These are phyloP conservation scores for Ptychoptera albimana DNA, from an alignment of 2,888 invertebrate species.

Conservation along the genomic window DNA sequence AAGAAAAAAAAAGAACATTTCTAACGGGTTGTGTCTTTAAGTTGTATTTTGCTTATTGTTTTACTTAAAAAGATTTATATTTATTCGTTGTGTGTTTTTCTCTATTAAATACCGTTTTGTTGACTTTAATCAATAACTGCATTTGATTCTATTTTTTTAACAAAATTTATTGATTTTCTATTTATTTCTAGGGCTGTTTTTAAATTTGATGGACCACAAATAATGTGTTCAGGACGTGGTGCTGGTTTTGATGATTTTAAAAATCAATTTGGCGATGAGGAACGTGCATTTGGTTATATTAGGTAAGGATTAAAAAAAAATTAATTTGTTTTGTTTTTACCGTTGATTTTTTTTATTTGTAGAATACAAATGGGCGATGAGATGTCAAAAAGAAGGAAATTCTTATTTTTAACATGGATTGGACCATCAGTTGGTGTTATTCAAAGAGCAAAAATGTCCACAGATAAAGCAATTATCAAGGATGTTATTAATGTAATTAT, in stretches of 20 bases:
- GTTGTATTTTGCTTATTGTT: too few species aligned
- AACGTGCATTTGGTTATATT: slow-evolving; percentile 60
- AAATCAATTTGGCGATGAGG: slow-evolving; percentile 51
- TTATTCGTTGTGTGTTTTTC: too few species aligned
- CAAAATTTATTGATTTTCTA: background rate
- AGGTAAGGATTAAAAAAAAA: slow-evolving; percentile 23
- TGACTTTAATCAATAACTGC: too few species aligned
- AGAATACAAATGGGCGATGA: slow-evolving; percentile 65
- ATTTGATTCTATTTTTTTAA: too few species aligned
- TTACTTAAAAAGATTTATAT: too few species aligned
- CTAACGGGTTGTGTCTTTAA: too few species aligned
- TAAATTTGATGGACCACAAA: slow-evolving; percentile 53
- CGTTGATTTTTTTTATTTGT: slow-evolving; percentile 5
- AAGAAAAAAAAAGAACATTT: too few species aligned
- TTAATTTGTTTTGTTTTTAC: background rate
- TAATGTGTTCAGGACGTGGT: slow-evolving; percentile 49
- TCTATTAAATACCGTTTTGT: too few species aligned
- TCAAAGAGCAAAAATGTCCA: slow-evolving; percentile 68
- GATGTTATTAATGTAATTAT: slow-evolving; percentile 51
- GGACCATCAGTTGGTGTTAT: slow-evolving; percentile 58
- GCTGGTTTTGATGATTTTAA: slow-evolving; percentile 53
- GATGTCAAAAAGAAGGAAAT: slow-evolving; percentile 68
- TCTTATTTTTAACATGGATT: slow-evolving; percentile 63
- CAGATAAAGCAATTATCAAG: slow-evolving; percentile 63
- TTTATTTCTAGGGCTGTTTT: slow-evolving; percentile 47